Evolutionary conservation across 2,113 vertebrate species (phyloP).

Genomic region (Forbesichthys agassizii): DNA sequence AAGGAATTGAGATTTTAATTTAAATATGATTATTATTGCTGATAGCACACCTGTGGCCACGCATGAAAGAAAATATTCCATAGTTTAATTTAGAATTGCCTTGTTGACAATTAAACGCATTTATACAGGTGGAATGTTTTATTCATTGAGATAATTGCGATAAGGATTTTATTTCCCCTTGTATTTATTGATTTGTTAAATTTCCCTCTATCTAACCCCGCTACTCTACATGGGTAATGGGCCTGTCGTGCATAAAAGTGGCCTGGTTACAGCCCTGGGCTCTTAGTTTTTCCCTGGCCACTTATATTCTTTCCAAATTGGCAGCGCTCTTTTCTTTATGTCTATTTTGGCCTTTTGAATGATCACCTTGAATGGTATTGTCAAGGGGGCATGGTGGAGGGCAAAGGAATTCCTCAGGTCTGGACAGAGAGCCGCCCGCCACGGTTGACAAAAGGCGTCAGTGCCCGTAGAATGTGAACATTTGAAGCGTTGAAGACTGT

Average conservation of each 20-base stretch:
- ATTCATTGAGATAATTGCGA: too few species aligned
- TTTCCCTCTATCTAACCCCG: conserved; percentile 22
- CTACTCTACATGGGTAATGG: conserved; percentile 22
- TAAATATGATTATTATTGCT: too few species aligned
- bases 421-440: conserved; percentile 65
- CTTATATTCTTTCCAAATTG: conserved; percentile 54
- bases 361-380: conserved; percentile 74
- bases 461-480: conserved; percentile 53
- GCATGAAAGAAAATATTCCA: too few species aligned
- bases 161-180: too few species aligned
- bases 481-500: conserved; percentile 40
- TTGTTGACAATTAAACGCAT: not conserved
- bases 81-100: too few species aligned
- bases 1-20: too few species aligned
- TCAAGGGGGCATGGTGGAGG: conserved; percentile 57
- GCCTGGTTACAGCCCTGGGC: conserved; percentile 39
- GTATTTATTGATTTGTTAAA: too few species aligned
- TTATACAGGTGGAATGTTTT: not conserved
- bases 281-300: conserved; percentile 46
- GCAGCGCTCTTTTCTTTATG: conserved; percentile 36
- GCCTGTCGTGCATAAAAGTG: conserved; percentile 48
- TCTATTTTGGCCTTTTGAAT: conserved; percentile 67
- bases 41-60: too few species aligned
- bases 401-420: conserved; percentile 58
- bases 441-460: conserved; percentile 64